A percentile compares a stretch with the other conserved stretches of the same genome.
Evolutionary conservation across 2,888 invertebrate genomes (phyloP).

Genomic region (Macropis europaea): DNA sequence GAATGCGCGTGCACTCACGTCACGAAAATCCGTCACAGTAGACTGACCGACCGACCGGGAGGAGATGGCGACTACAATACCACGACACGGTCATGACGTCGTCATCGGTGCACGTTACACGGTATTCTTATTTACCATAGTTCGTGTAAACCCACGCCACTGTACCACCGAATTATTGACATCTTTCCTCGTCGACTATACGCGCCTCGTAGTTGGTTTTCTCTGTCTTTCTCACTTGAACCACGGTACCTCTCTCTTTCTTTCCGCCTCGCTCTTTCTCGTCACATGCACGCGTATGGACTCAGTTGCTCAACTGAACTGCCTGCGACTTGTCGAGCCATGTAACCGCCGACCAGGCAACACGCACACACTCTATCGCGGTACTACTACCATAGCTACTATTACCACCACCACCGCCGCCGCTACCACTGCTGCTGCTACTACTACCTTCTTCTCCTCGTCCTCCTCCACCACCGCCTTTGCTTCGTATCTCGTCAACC

Average conservation of each 20-base stretch:
- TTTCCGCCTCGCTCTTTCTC: conserved; percentile 32
- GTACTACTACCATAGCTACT: conserved; percentile 31
- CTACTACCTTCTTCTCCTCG: conserved; percentile 19
- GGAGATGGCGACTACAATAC: conserved; percentile 44
- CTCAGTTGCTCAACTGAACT: conserved; percentile 68
- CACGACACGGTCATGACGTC: conserved; percentile 39
- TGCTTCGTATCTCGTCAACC: conserved; percentile 36
- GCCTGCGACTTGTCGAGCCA: conserved; percentile 59
- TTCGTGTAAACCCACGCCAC: conserved; percentile 12
- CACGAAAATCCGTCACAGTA: conserved; percentile 42
- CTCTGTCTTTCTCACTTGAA: conserved; percentile 26
- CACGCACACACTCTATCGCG: conserved; percentile 40
- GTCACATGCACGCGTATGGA: conserved; percentile 49
- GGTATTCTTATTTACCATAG: conserved; percentile 36
- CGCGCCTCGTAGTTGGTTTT: conserved; percentile 34
- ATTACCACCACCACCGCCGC: conserved; percentile 11
- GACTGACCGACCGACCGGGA: conserved; percentile 44
- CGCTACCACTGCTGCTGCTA: conserved; percentile 31
- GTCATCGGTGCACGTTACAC: conserved; percentile 24
- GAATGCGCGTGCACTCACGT: conserved; percentile 49
- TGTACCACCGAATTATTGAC: conserved; percentile 70
- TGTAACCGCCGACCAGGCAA: conserved; percentile 56
- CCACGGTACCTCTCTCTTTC: conserved; percentile 27
- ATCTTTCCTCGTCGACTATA: conserved; percentile 61
- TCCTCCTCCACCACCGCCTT: conserved; percentile 11